Conservation (phyloP, 2,888 invertebrate genomes). For the Mellilla xanthometata region DNA sequence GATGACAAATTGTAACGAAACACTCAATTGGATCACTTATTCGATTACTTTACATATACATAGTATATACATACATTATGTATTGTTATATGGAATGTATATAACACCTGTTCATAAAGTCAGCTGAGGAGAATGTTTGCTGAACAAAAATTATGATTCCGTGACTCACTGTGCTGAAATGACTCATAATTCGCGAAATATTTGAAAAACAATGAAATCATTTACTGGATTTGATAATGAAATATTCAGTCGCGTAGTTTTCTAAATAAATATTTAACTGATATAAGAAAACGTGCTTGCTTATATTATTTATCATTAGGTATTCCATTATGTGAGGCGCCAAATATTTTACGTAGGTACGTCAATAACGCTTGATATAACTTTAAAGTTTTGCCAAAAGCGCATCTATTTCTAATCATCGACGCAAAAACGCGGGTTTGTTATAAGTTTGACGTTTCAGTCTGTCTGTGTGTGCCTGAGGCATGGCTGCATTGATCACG, state of each 20-base stretch:
- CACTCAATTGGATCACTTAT: slow-evolving; percentile 6
- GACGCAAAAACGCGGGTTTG: too few species aligned
- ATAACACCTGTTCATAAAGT: slow-evolving; percentile 15
- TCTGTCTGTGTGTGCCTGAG: too few species aligned
- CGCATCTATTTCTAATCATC: too few species aligned
- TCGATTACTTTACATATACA: slow-evolving; percentile 1
- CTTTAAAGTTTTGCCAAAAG: too few species aligned
- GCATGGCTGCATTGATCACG: too few species aligned
- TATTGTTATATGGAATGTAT: slow-evolving; percentile 15
- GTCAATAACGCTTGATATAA: too few species aligned
- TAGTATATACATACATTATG: too few species aligned
- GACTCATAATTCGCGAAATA: slow-evolving; percentile 9
- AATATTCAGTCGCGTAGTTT: slow-evolving; percentile 10
- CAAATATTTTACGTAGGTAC: too few species aligned
- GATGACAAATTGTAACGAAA: slow-evolving; percentile 18
- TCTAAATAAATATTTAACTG: slow-evolving; percentile 7
- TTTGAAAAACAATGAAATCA: slow-evolving; percentile 12
- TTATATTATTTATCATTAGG: too few species aligned
- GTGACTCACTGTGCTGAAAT: slow-evolving; percentile 25
- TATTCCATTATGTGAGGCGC: too few species aligned
- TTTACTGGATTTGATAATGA: slow-evolving; percentile 2
- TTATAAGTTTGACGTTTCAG: too few species aligned
- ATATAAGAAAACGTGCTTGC: too few species aligned
- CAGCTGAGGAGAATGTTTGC: slow-evolving; percentile 4
- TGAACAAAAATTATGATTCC: not conserved